Conservation (phyloP, 2,113 vertebrate genomes). For the Accipiter virgatus region DNA sequence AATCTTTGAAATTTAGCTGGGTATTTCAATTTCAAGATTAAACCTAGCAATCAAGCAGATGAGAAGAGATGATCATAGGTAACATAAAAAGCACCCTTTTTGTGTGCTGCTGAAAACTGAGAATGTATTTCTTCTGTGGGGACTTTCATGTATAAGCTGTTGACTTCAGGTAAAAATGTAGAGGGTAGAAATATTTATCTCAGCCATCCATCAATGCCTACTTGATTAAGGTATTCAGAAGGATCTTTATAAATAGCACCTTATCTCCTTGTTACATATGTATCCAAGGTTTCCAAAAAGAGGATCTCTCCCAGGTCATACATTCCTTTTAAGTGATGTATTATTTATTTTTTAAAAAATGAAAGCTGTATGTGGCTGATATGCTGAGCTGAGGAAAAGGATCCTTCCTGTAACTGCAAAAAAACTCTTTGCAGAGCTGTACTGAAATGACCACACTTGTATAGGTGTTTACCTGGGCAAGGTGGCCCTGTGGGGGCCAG, state of each 20-base stretch:
- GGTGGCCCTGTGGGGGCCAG: too few relatives aligned
- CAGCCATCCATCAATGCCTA: slow-evolving; percentile 4
- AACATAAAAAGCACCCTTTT: background rate
- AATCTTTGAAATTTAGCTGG: slow-evolving; percentile 36
- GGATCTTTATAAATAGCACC: background rate
- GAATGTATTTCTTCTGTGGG: background rate
- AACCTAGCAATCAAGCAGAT: slow-evolving; percentile 51
- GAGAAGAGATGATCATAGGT: background rate
- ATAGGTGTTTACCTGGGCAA: background rate
- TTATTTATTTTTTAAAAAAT: background rate
- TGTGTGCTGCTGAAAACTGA: background rate
- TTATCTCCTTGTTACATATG: background rate
- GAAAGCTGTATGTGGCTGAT: background rate
- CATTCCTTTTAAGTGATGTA: background rate
- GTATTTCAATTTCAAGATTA: slow-evolving; percentile 46
- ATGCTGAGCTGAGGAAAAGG: background rate
- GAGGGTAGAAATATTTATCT: background rate
- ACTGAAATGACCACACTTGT: background rate
- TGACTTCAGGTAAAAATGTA: background rate
- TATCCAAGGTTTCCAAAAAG: background rate
- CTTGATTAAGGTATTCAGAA: slow-evolving; percentile 57
- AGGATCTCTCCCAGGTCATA: background rate
- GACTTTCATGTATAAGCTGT: background rate
- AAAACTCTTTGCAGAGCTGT: background rate
- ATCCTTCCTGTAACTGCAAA: background rate